These are phyloP conservation scores for Drosophila demipolita DNA, from an alignment of 2,888 invertebrate genomes.

Conservation along the genomic window DNA sequence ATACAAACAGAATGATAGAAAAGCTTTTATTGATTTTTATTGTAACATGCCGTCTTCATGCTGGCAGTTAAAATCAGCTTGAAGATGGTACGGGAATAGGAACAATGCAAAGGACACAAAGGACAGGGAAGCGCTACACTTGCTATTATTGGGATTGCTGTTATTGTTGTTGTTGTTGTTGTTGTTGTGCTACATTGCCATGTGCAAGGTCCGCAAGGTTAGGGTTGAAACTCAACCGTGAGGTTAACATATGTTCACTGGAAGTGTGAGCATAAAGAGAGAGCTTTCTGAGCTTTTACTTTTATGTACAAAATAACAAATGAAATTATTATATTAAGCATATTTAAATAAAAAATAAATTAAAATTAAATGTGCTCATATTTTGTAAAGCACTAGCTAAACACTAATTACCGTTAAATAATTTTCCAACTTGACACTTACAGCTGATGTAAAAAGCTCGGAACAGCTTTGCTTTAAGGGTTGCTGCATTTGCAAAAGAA, in stretches of 20 bases:
- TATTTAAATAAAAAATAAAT: background rate
- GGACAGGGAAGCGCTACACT: conserved; percentile 22
- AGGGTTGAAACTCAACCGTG: conserved; percentile 67
- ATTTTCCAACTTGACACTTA: conserved; percentile 2
- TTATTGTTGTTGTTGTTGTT: conserved; percentile 31
- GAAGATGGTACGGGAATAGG: conserved; percentile 20
- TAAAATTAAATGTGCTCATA: background rate
- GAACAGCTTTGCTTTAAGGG: conserved; percentile 48
- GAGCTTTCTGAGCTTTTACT: conserved; percentile 46
- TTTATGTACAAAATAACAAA: background rate
- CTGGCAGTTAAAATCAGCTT: conserved; percentile 51
- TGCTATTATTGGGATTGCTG: conserved; percentile 12
- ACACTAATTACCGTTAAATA: background rate
- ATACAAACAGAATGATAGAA: conserved; percentile 21
- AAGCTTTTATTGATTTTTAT: conserved; percentile 72
- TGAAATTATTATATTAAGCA: background rate
- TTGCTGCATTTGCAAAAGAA: conserved; percentile 23
- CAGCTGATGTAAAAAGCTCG: conserved; percentile 59
- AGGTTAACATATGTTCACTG: conserved; percentile 66
- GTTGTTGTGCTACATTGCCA: conserved; percentile 47
- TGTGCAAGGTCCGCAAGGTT: conserved; percentile 70
- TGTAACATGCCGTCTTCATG: conserved; percentile 26
- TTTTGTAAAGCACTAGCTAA: background rate
- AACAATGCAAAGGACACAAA: conserved; percentile 16
- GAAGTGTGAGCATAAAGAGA: conserved; percentile 21